Evolutionary conservation across 2,797 vertebrate genomes (phyloP).

Genomic region (Botia kubotai): DNA sequence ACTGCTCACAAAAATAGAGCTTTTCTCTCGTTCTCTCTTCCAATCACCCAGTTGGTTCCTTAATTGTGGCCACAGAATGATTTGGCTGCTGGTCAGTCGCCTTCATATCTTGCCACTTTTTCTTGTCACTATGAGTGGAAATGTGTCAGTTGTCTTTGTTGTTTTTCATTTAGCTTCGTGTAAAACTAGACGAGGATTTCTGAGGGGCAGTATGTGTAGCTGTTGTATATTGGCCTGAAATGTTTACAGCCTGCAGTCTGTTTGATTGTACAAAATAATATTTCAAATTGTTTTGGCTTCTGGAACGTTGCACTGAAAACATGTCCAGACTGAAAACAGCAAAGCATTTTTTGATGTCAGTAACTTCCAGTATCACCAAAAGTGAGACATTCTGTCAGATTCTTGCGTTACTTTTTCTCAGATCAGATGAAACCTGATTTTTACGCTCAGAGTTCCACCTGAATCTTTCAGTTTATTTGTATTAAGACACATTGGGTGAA

Average conservation of each 20-base stretch:
- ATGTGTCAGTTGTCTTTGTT: neutral
- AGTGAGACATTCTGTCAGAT: neutral
- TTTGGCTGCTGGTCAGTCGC: neutral
- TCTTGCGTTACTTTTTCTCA: neutral
- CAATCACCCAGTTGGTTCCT: neutral
- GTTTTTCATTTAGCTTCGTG: neutral
- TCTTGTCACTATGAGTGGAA: no score
- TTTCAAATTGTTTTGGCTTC: neutral
- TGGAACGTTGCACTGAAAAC: neutral
- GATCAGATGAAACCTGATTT: neutral
- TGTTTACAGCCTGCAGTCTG: no score
- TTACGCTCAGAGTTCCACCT: neutral
- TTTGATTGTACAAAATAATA: neutral
- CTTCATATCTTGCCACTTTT: neutral
- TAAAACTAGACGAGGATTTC: neutral
- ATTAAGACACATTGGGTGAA: neutral
- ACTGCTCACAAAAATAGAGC: neutral
- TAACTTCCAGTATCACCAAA: neutral
- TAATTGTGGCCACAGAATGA: neutral
- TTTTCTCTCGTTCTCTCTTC: no score
- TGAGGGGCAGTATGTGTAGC: neutral
- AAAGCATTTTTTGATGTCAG: neutral
- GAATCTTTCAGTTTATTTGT: neutral
- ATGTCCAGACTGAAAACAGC: neutral
- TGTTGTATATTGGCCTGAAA: neutral